phyloP scores from a whole-genome alignment of 2,797 vertebrate species.

The Aplochiton taeniatus region DNA sequence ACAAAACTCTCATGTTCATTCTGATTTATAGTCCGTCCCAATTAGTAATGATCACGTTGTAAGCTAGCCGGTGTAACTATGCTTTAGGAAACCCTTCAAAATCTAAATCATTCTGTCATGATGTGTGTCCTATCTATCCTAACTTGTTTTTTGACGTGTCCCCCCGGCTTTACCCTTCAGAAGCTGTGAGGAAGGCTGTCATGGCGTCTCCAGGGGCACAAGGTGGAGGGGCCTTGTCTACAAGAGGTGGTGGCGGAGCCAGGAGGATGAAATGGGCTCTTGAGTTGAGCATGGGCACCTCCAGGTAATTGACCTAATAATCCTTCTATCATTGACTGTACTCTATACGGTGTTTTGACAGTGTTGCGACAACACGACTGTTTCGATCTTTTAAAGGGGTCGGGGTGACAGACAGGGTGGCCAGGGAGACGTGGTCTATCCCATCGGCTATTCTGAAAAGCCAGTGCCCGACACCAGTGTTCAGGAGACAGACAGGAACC shows the following conservation, averaged over 20 bases:
- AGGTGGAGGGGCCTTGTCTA: conserved; percentile 73
- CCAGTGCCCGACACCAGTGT: conserved; percentile 93
- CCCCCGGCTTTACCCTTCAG: conserved; percentile 32
- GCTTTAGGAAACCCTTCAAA: no score
- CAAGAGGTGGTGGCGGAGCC: conserved; percentile 63
- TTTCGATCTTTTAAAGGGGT: conserved; percentile 51
- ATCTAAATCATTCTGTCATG: neutral
- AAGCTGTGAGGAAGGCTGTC: conserved; percentile 26
- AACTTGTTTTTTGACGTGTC: conserved; percentile 3
- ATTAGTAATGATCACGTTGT: no score
- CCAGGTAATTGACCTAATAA: conserved; percentile 56
- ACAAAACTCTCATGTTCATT: no score
- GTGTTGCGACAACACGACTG: no score
- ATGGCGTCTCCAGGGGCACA: conserved; percentile 79
- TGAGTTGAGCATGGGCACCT: conserved; percentile 75
- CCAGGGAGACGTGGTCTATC: conserved; percentile 88
- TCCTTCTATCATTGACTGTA: no score
- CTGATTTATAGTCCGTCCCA: no score
- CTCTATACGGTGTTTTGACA: no score
- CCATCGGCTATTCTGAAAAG: conserved; percentile 92
- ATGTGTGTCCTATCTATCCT: neutral
- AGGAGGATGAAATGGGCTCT: conserved; percentile 81
- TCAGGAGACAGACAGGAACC: conserved; percentile 93
- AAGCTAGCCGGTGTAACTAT: no score
- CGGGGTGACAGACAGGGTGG: conserved; percentile 77